Evolutionary conservation across 2,113 vertebrate species (phyloP).

Genomic region (Erythrolamprus reginae): DNA sequence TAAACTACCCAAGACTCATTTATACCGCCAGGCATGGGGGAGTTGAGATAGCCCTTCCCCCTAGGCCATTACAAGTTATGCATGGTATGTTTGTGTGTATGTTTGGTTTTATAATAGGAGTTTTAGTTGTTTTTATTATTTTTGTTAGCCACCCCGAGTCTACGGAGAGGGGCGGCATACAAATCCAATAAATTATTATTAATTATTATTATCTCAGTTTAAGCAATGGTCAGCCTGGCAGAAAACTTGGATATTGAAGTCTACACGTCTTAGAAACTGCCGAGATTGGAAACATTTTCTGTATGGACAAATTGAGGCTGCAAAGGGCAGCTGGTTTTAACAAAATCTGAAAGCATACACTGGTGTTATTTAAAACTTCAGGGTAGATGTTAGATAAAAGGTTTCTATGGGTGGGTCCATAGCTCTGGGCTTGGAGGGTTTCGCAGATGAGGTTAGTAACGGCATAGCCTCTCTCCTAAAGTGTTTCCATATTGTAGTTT

Average conservation of each 20-base stretch:
- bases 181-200: too few species aligned
- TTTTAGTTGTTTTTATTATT: too few species aligned
- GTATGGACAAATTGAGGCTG: background rate
- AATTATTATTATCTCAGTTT: too few species aligned
- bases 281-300: background rate
- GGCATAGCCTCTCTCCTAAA: background rate
- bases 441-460: background rate
- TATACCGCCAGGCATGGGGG: too few species aligned
- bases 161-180: too few species aligned
- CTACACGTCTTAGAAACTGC: background rate
- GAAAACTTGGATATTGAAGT: background rate
- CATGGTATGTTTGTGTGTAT: too few species aligned
- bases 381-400: background rate
- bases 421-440: background rate
- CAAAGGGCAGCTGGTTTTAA: background rate
- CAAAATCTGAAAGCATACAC: background rate
- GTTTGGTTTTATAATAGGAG: too few species aligned
- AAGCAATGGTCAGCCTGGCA: background rate
- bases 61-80: too few species aligned
- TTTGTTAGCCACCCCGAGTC: too few species aligned
- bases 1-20: too few species aligned
- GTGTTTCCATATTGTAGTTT: background rate
- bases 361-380: constrained; percentile 8
- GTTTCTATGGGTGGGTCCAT: background rate
- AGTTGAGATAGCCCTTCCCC: too few species aligned